Conservation (phyloP, 2,888 invertebrate genomes). For the Fragum fragum region DNA sequence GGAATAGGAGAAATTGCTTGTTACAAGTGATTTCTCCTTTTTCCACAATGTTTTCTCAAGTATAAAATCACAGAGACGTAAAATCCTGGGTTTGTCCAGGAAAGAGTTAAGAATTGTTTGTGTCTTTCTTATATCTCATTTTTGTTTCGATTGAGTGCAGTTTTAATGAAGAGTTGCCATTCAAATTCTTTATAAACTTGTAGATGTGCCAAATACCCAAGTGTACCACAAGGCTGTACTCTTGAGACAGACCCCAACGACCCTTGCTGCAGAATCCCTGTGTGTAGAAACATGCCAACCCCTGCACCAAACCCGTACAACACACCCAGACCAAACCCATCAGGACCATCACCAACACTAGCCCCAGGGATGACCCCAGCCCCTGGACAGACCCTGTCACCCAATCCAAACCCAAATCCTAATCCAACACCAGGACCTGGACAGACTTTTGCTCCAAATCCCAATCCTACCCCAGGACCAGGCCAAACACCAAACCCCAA, state of each 20-base stretch:
- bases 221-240: slow-evolving; percentile 70
- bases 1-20: no score
- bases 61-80: no score
- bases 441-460: slow-evolving; percentile 45
- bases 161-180: no score
- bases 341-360: slow-evolving; percentile 23
- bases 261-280: slow-evolving; percentile 75
- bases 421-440: slow-evolving; percentile 34
- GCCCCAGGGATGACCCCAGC: slow-evolving; percentile 32
- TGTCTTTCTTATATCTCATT: no score
- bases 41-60: no score
- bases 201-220: slow-evolving; percentile 72
- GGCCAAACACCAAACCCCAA: slow-evolving; percentile 31
- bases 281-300: slow-evolving; percentile 66
- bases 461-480: slow-evolving; percentile 44
- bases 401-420: slow-evolving; percentile 34
- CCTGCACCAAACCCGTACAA: slow-evolving; percentile 58
- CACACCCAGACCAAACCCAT: slow-evolving; percentile 40
- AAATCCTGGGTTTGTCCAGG: no score
- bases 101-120: no score
- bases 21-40: no score
- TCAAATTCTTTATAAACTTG: not conserved
- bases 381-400: slow-evolving; percentile 49
- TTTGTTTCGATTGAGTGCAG: no score
- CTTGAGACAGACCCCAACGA: slow-evolving; percentile 73